Evolutionary conservation across 1,140 invertebrate species (phyloP).

Genomic region (Aphidius ervi): DNA sequence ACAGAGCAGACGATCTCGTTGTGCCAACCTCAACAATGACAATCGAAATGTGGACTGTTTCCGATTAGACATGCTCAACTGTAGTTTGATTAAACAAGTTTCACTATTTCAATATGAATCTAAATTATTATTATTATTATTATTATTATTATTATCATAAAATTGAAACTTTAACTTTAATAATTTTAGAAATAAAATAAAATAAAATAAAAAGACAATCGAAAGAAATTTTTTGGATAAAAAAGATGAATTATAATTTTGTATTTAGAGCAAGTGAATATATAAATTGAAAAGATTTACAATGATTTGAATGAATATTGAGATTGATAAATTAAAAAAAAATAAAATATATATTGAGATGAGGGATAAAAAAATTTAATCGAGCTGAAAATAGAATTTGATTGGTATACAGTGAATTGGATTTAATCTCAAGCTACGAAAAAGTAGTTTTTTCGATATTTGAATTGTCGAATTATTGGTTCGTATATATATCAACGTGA

Average conservation of each 20-base stretch:
- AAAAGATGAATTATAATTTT: too few relatives aligned
- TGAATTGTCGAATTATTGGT: too few relatives aligned
- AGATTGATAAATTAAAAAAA: conserved; percentile 7
- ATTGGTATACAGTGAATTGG: conserved; percentile 13
- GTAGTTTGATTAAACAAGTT: neutral
- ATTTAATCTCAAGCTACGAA: neutral
- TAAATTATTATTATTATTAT: too few relatives aligned
- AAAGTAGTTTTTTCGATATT: too few relatives aligned
- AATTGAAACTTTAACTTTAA: too few relatives aligned
- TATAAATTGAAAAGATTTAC: too few relatives aligned
- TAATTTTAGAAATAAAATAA: neutral
- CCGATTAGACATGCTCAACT: neutral
- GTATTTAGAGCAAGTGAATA: too few relatives aligned
- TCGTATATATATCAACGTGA: too few relatives aligned
- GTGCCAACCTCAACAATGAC: neutral
- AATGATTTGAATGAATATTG: neutral
- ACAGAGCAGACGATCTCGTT: too few relatives aligned
- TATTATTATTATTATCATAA: too few relatives aligned
- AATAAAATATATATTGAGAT: conserved; percentile 1
- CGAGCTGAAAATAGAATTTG: conserved; percentile 21
- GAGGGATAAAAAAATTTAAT: conserved; percentile 10
- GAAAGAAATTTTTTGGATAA: too few relatives aligned
- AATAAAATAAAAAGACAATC: neutral
- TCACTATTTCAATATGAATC: too few relatives aligned
- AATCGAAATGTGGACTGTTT: neutral